These are phyloP conservation scores for Cylloceria caligata DNA, from an alignment of 2,888 invertebrate genomes.

Conservation along the genomic window DNA sequence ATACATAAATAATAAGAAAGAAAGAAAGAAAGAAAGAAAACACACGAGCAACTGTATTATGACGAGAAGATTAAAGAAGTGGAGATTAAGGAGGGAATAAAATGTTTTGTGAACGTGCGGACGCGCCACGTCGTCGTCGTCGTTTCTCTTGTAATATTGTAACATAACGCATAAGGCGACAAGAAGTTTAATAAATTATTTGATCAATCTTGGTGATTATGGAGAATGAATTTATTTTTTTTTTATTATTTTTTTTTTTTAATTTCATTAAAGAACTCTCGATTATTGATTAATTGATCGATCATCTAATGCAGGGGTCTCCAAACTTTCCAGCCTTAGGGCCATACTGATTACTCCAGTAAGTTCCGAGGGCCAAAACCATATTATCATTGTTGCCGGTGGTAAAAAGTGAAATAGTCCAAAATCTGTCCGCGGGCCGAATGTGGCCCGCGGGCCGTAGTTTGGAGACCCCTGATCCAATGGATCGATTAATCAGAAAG, in stretches of 20 bases:
- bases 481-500: background rate
- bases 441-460: too few species aligned
- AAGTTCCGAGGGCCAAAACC: too few species aligned
- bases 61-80: constrained; percentile 27
- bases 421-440: too few species aligned
- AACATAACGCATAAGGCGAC: constrained; percentile 75
- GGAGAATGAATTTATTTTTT: constrained; percentile 34
- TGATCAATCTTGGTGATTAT: constrained; percentile 73
- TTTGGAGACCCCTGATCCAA: too few species aligned
- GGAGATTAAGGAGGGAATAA: constrained; percentile 46
- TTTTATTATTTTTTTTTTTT: too few species aligned
- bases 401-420: too few species aligned
- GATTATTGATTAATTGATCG: background rate
- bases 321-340: too few species aligned
- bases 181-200: constrained; percentile 80
- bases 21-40: constrained; percentile 29
- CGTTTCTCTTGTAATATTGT: constrained; percentile 76
- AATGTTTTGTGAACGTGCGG: constrained; percentile 49
- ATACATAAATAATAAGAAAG: constrained; percentile 51
- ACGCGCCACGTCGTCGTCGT: constrained; percentile 46
- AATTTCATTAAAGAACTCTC: background rate
- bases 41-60: constrained; percentile 52
- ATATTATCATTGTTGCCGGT: too few species aligned
- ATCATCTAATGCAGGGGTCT: too few species aligned
- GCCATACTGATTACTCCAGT: too few species aligned